These are phyloP conservation scores for Lateolabrax maculatus DNA, from an alignment of 2,797 vertebrate species.

Conservation along the genomic window DNA sequence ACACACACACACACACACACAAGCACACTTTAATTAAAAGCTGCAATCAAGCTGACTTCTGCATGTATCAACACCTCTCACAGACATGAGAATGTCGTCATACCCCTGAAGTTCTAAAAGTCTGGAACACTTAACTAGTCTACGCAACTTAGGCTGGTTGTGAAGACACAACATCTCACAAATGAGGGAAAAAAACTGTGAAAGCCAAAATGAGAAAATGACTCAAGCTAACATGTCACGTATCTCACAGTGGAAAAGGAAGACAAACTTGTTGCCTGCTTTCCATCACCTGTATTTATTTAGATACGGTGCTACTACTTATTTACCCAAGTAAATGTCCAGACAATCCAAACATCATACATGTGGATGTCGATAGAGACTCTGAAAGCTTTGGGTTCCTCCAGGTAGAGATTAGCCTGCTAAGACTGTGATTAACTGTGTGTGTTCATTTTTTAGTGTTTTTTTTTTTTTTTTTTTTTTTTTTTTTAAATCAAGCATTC, in stretches of 20 bases:
- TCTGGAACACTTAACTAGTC: conserved; percentile 58
- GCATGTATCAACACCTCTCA: conserved; percentile 81
- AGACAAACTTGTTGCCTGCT: conserved; percentile 19
- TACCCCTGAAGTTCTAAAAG: conserved; percentile 55
- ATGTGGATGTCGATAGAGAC: not conserved
- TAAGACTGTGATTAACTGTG: not conserved
- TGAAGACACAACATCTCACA: conserved; percentile 35
- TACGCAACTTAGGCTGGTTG: conserved; percentile 32
- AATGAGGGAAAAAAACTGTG: conserved; percentile 22
- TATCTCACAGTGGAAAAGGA: conserved; percentile 28
- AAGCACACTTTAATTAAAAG: conserved; percentile 82
- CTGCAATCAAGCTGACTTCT: conserved; percentile 79
- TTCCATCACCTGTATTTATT: conserved; percentile 18
- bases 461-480: too few species aligned
- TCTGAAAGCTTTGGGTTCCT: not conserved
- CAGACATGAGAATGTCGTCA: conserved; percentile 75
- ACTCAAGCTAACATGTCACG: conserved; percentile 48
- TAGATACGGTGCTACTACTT: not conserved
- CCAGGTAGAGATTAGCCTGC: not conserved
- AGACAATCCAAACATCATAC: not conserved
- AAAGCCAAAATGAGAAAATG: conserved; percentile 30
- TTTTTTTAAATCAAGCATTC: not conserved
- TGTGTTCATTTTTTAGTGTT: too few species aligned
- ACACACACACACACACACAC: conserved; percentile 15
- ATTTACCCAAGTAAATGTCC: not conserved